Evolutionary conservation across 2,113 vertebrate genomes (phyloP).

Genomic region (Aythya baeri): DNA sequence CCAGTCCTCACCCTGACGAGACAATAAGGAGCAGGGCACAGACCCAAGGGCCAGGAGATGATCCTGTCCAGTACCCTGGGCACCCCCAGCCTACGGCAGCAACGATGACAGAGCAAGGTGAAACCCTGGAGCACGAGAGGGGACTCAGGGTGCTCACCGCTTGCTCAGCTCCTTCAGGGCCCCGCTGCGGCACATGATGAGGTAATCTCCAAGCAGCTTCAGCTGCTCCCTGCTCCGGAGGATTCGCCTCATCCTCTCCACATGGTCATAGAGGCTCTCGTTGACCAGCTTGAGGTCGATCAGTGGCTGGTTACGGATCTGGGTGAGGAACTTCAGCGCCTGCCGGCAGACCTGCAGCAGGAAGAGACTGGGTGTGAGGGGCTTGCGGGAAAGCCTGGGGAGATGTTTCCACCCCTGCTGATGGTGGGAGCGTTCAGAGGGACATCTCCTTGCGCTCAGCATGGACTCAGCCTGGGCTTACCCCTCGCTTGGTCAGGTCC

Average conservation of each 20-base stretch:
- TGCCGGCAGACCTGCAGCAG: conserved; percentile 83
- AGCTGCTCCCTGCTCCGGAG: conserved; percentile 82
- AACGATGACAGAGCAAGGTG: neutral
- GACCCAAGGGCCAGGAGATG: neutral
- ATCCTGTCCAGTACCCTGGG: neutral
- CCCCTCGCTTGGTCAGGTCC: conserved; percentile 86
- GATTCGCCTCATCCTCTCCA: conserved; percentile 82
- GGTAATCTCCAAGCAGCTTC: conserved; percentile 92
- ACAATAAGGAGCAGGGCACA: neutral
- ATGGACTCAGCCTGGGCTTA: conserved; percentile 54
- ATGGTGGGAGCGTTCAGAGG: neutral
- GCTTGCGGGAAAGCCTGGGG: no score
- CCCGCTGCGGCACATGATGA: conserved; percentile 88
- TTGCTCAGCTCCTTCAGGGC: conserved; percentile 84
- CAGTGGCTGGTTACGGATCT: conserved; percentile 87
- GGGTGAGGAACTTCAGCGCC: conserved; percentile 83
- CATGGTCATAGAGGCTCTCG: conserved; percentile 82
- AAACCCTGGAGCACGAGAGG: neutral
- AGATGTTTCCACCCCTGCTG: neutral
- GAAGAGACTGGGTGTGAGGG: neutral
- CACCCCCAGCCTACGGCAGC: neutral
- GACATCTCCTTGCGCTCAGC: neutral
- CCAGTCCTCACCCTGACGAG: neutral
- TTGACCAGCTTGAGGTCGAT: conserved; percentile 89
- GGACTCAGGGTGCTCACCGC: conserved; percentile 53